These are phyloP conservation scores for Palaemon carinicauda DNA, from an alignment of 1,140 invertebrate species.

Conservation along the genomic window DNA sequence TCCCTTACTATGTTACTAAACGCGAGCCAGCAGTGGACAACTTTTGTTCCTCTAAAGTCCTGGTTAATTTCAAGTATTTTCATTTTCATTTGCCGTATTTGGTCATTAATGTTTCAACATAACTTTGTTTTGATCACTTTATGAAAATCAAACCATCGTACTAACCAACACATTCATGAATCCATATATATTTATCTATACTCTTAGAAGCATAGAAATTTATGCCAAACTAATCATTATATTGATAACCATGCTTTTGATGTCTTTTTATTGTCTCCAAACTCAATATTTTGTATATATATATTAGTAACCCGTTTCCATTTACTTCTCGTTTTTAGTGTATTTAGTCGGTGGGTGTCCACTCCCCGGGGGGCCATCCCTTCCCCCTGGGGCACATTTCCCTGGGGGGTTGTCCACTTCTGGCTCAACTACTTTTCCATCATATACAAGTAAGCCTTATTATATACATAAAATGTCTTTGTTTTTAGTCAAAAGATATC, in stretches of 20 bases:
- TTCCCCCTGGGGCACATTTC: constrained; percentile 16
- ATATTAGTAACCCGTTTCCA: constrained; percentile 24
- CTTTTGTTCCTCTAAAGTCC: neutral
- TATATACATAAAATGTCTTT: neutral
- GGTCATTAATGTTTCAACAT: too few species aligned
- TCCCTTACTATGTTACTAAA: too few species aligned
- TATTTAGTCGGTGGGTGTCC: constrained; percentile 54
- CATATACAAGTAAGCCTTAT: constrained; percentile 50
- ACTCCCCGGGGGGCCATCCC: constrained; percentile 28
- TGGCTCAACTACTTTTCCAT: constrained; percentile 47
- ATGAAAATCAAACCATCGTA: neutral
- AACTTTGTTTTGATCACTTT: too few species aligned
- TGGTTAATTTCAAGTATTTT: too few species aligned
- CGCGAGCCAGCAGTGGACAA: constrained; percentile 47
- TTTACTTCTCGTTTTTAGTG: constrained; percentile 47
- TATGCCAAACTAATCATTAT: neutral
- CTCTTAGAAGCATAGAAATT: neutral
- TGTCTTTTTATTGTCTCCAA: neutral
- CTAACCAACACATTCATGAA: neutral
- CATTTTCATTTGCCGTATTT: too few species aligned
- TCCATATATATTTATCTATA: neutral
- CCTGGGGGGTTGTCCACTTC: constrained; percentile 47
- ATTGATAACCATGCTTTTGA: neutral
- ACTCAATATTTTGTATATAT: neutral
- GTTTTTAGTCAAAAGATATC: neutral